Conservation (phyloP, 2,113 vertebrate species). For the Geococcyx californianus region DNA sequence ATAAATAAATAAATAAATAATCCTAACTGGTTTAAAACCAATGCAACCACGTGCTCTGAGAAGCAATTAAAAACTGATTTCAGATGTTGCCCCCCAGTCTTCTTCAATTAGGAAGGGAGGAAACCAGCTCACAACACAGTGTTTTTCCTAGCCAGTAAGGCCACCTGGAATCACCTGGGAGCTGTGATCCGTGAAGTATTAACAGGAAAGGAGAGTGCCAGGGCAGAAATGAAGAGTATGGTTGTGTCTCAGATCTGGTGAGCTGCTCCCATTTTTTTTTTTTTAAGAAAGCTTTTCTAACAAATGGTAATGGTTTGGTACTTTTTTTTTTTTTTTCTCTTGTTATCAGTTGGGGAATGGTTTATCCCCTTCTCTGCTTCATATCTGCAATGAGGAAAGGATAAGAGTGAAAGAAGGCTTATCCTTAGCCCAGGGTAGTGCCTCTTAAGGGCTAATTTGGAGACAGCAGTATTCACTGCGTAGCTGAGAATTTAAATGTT, state of each 20-base stretch:
- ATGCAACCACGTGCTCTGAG: neutral
- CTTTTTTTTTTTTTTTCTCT: neutral
- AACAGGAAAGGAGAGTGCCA: fast-evolving
- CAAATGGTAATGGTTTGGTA: neutral
- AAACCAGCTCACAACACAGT: neutral
- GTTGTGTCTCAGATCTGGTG: neutral
- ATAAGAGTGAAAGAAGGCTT: neutral
- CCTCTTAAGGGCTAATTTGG: neutral
- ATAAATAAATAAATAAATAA: too few species aligned
- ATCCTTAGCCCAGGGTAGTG: neutral
- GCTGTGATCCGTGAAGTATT: fast-evolving
- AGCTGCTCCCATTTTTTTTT: neutral
- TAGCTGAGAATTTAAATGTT: neutral
- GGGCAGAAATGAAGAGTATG: neutral
- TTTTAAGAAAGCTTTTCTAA: neutral
- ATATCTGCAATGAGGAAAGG: neutral
- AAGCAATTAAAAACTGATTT: neutral
- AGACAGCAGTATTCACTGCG: fast-evolving
- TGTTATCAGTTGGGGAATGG: neutral
- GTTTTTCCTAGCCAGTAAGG: neutral
- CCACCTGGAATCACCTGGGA: fast-evolving
- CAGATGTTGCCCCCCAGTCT: neutral
- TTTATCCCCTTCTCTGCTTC: neutral
- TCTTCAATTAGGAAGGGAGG: neutral
- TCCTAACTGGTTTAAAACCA: neutral